phyloP scores from a whole-genome alignment of 2,797 vertebrate species.

The Rhinichthys osculus region DNA sequence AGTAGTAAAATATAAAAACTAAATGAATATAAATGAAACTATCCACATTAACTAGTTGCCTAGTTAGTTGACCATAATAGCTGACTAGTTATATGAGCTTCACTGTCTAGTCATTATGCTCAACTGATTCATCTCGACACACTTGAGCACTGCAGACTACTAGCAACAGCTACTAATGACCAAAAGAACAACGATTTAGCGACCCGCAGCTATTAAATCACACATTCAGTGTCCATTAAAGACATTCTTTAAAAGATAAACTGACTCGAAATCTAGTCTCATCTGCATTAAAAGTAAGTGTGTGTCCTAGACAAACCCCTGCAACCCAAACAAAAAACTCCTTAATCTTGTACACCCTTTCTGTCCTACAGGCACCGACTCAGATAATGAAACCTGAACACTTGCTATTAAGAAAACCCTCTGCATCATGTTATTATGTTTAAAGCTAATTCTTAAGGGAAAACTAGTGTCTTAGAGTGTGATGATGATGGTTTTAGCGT shows the following conservation, averaged over 20 bases:
- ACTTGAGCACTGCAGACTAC: neutral
- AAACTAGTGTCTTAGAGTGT: slow-evolving; percentile 22
- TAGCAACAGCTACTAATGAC: neutral
- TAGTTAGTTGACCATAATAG: neutral
- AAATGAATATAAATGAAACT: neutral
- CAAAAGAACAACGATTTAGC: neutral
- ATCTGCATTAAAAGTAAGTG: slow-evolving; percentile 35
- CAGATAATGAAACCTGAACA: slow-evolving; percentile 24
- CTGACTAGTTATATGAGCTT: neutral
- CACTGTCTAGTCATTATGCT: neutral
- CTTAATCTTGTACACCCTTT: neutral
- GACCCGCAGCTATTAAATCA: neutral
- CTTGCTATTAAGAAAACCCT: slow-evolving; percentile 6
- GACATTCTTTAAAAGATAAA: slow-evolving; percentile 30
- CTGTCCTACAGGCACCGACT: slow-evolving; percentile 28
- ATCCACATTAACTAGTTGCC: neutral
- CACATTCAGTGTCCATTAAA: slow-evolving; percentile 3
- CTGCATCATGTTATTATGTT: slow-evolving; percentile 1
- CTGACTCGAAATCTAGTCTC: slow-evolving; percentile 20
- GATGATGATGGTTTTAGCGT: slow-evolving; percentile 5
- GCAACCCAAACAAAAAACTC: slow-evolving; percentile 31
- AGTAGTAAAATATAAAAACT: neutral
- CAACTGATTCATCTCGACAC: neutral
- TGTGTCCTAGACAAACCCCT: slow-evolving; percentile 20
- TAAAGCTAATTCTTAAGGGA: slow-evolving; percentile 1